Base-by-base conservation (phyloP, 1,140 invertebrate genomes). In the Ostrea edulis region DNA sequence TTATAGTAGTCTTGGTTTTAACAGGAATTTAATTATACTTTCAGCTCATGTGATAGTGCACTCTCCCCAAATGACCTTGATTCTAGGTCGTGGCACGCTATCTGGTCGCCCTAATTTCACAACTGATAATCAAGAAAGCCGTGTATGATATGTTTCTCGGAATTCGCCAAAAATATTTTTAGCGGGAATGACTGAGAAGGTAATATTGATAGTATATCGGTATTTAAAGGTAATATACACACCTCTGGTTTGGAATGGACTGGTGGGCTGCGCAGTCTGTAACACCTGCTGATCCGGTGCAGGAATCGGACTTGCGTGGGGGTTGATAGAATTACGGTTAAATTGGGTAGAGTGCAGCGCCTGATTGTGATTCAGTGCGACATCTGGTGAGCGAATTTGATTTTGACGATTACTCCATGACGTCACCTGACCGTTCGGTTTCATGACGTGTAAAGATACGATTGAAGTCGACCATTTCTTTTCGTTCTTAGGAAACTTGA, bases 381-480 rank as follows among this genome's bases (percentile, higher is more conserved):
- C 22, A 29, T 77, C 22, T 5, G 22, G 68, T 29, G 68, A 3
- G 3, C 25, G 8, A 14, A 77, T 29, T 14, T 77, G 68, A 29
- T 83, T 52, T 53, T 51, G 44, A 44, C 35, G 22, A 52, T 83
- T 83, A n/a, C 52, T 83, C 83, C 83, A 85, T 85, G 51, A 44
- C 22, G 83, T 85, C 52, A 58, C 53, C 25, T 85, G 9, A 4
- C 83, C 83, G 17, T 85, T 54, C 3, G 83, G 83, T 58, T 29
- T 55, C 53, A 85, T 55, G n/a, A 85, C 17, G 54, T 85, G 83
- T 58, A 85, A 58, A 7, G 83, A 85, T 12, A 85, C 17, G 11
- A 85, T 62, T 12, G 83, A 85, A 12, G 25, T 58, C 2, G 83
- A 85, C 44, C 44, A 83, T 20, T 83, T 14, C 29, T 54, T 54